Percentiles rank a stretch among this genome's conserved stretches.
Conservation (phyloP, 2,113 vertebrate genomes). For the Vireo altiloquus region DNA sequence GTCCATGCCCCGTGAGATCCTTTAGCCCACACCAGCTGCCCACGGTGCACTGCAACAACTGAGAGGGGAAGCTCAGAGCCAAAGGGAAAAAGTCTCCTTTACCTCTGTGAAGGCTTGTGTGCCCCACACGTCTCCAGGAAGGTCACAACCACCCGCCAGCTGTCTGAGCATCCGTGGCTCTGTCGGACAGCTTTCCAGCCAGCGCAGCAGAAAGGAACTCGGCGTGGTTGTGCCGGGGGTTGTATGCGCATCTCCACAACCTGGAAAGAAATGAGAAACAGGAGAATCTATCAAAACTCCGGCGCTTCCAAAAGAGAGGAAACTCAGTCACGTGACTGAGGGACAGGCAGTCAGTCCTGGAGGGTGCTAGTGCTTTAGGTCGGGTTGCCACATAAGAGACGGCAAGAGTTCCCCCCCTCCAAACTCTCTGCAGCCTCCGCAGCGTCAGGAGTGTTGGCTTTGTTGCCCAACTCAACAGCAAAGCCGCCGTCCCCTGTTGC, state of each 20-base stretch:
- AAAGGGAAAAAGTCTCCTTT: not conserved
- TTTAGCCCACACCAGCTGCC: not conserved
- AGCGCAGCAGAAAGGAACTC: not conserved
- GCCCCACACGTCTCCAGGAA: not conserved
- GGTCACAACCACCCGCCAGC: not conserved
- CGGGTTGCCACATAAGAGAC: not conserved
- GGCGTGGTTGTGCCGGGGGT: rapidly evolving
- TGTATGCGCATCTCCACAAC: not conserved
- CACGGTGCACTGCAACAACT: rapidly evolving
- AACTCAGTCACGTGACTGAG: rapidly evolving
- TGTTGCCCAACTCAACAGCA: not conserved
- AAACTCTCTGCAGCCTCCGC: not conserved
- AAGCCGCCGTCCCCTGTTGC: not conserved
- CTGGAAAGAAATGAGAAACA: not conserved
- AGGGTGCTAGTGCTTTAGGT: not conserved
- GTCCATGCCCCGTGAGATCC: not conserved
- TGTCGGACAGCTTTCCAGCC: not conserved
- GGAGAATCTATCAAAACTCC: not conserved
- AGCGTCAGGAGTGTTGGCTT: not conserved
- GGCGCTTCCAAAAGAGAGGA: not conserved
- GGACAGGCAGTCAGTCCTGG: not conserved
- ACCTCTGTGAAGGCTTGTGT: not conserved
- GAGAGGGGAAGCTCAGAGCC: not conserved
- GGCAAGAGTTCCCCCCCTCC: not conserved
- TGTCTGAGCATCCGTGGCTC: not conserved